These are phyloP conservation scores for Tupaia tana DNA, from an alignment of 2,113 vertebrate genomes.

Conservation along the genomic window DNA sequence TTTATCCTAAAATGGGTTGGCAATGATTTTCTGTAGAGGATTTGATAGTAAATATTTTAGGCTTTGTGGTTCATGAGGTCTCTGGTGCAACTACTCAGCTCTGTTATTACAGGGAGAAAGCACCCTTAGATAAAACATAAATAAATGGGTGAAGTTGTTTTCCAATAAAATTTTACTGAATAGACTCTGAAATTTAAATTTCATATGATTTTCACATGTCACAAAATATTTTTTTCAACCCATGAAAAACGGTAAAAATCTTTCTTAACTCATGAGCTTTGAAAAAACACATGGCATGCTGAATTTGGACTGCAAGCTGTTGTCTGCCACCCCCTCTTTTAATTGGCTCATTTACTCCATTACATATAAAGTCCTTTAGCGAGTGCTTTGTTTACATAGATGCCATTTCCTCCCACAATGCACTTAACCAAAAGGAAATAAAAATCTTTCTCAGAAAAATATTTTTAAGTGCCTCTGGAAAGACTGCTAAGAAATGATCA, in stretches of 20 bases:
- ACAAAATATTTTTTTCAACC: slow-evolving; percentile 31
- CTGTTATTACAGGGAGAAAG: background rate
- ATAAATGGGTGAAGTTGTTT: background rate
- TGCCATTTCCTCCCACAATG: slow-evolving; percentile 31
- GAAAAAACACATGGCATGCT: background rate
- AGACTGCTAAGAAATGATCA: slow-evolving; percentile 57
- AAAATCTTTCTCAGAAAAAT: background rate
- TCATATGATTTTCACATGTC: slow-evolving; percentile 30
- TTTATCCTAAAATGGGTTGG: background rate
- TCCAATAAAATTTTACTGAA: background rate
- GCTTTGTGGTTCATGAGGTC: background rate
- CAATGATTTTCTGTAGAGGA: background rate
- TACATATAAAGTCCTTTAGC: background rate
- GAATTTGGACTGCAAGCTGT: background rate
- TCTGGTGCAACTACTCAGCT: background rate
- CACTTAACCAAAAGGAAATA: slow-evolving; percentile 36
- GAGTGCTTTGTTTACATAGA: background rate
- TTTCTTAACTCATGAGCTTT: slow-evolving; percentile 44
- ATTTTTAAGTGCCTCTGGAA: slow-evolving; percentile 59
- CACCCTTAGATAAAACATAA: background rate
- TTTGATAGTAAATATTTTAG: background rate
- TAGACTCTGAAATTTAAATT: slow-evolving; percentile 38
- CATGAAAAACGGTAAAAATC: background rate
- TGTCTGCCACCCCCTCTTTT: background rate
- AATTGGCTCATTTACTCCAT: slow-evolving; percentile 45